Percentiles rank a stretch among this genome's conserved stretches.
phyloP scores from a whole-genome alignment of 2,888 invertebrate genomes.

The Cyclophora albipunctata region DNA sequence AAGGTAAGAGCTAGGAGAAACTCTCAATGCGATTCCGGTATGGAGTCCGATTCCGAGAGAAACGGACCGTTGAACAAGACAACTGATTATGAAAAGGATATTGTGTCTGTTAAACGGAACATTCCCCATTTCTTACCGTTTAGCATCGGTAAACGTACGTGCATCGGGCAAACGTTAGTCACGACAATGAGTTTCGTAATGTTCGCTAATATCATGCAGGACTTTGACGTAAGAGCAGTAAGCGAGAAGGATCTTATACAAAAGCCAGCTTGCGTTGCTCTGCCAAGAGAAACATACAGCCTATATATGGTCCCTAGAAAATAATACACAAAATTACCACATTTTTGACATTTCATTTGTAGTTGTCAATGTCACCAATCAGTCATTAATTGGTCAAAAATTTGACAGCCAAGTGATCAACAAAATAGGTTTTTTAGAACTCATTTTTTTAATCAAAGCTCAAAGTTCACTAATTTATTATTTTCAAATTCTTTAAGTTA shows the following conservation, averaged over 20 bases:
- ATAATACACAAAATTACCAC: slow-evolving; percentile 20
- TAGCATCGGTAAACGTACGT: slow-evolving; percentile 90
- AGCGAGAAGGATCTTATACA: slow-evolving; percentile 71
- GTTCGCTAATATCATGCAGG: slow-evolving; percentile 81
- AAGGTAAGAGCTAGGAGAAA: slow-evolving; percentile 49
- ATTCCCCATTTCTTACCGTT: slow-evolving; percentile 87
- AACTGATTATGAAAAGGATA: slow-evolving; percentile 47
- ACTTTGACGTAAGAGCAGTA: slow-evolving; percentile 79
- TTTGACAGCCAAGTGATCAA: no score
- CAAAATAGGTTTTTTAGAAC: no score
- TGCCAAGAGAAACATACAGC: slow-evolving; percentile 82
- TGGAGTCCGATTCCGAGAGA: slow-evolving; percentile 68
- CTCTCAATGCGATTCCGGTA: slow-evolving; percentile 73
- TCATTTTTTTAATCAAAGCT: no score
- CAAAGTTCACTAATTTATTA: no score
- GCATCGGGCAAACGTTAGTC: slow-evolving; percentile 88
- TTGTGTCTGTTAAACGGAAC: slow-evolving; percentile 64
- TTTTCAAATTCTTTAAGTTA: no score
- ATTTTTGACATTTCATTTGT: no score
- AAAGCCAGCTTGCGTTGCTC: slow-evolving; percentile 82
- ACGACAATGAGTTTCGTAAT: slow-evolving; percentile 85
- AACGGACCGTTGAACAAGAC: slow-evolving; percentile 32
- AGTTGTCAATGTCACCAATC: no score
- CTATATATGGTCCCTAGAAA: slow-evolving; percentile 76
- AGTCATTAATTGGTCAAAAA: no score